Conservation (phyloP, 2,113 vertebrate species). For the Nothoprocta pentlandii region DNA sequence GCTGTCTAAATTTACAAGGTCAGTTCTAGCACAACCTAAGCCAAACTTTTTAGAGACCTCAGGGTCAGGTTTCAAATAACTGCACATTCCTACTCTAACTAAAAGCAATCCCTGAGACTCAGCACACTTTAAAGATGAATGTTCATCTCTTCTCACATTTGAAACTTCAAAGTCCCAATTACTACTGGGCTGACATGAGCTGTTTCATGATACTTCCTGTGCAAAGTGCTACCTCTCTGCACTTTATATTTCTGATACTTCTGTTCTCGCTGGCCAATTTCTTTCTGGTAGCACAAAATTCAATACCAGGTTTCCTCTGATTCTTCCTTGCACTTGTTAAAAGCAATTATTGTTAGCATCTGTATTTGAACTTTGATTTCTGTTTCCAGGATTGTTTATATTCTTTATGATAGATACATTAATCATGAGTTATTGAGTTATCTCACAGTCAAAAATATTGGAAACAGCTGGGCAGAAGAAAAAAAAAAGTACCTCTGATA, state of each 20-base stretch:
- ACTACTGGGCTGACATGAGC: constrained; percentile 63
- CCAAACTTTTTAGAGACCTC: constrained; percentile 72
- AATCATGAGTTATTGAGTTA: constrained; percentile 64
- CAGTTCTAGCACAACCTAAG: constrained; percentile 70
- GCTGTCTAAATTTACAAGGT: constrained; percentile 85
- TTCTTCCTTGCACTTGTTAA: constrained; percentile 72
- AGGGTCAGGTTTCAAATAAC: constrained; percentile 82
- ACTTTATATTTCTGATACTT: constrained; percentile 30
- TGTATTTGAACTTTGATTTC: constrained; percentile 60
- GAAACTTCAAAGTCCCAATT: constrained; percentile 80
- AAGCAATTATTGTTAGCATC: constrained; percentile 70
- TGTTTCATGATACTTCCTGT: constrained; percentile 77
- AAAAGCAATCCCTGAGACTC: constrained; percentile 74
- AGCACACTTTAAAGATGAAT: constrained; percentile 78
- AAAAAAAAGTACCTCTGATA: constrained; percentile 15
- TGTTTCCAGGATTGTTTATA: constrained; percentile 58
- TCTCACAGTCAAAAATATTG: constrained; percentile 64
- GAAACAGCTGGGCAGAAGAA: constrained; percentile 55
- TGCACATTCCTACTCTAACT: constrained; percentile 81
- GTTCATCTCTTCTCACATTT: constrained; percentile 74
- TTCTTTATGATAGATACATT: constrained; percentile 58
- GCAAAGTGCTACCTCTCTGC: constrained; percentile 63
- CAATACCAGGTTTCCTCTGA: constrained; percentile 54
- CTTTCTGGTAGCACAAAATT: constrained; percentile 56
- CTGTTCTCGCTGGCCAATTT: constrained; percentile 40